These are phyloP conservation scores for Troilus luridus DNA, from an alignment of 2,888 invertebrate species.

Conservation along the genomic window DNA sequence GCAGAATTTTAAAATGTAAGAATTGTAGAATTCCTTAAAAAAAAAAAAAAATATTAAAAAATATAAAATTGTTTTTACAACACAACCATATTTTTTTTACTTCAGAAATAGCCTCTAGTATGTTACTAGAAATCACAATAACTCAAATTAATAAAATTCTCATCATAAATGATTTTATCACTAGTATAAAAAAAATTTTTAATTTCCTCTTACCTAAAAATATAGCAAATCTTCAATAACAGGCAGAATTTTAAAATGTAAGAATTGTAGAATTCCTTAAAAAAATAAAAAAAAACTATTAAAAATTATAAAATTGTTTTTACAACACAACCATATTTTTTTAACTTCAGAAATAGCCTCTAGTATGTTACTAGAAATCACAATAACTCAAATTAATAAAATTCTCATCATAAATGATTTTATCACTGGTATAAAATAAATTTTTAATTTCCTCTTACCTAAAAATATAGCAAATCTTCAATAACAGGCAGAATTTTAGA, in stretches of 20 bases:
- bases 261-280: neutral
- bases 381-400: neutral
- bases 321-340: no score
- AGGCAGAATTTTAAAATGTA: neutral
- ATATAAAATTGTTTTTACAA: no score
- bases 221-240: neutral
- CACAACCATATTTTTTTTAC: no score
- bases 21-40: no score
- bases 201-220: neutral
- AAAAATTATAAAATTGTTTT: no score
- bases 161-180: neutral
- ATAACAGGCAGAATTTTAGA: neutral
- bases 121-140: neutral
- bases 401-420: neutral
- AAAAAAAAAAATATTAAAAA: no score
- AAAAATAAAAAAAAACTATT: neutral
- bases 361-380: slow-evolving; percentile 23
- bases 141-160: neutral
- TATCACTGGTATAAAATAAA: neutral
- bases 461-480: neutral
- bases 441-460: neutral
- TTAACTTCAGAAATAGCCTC: slow-evolving; percentile 54
- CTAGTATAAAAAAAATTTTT: neutral
- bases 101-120: slow-evolving; percentile 56
- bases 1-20: no score